These are phyloP conservation scores for Ophion slaviceki DNA, from an alignment of 2,888 invertebrate genomes.

Conservation along the genomic window DNA sequence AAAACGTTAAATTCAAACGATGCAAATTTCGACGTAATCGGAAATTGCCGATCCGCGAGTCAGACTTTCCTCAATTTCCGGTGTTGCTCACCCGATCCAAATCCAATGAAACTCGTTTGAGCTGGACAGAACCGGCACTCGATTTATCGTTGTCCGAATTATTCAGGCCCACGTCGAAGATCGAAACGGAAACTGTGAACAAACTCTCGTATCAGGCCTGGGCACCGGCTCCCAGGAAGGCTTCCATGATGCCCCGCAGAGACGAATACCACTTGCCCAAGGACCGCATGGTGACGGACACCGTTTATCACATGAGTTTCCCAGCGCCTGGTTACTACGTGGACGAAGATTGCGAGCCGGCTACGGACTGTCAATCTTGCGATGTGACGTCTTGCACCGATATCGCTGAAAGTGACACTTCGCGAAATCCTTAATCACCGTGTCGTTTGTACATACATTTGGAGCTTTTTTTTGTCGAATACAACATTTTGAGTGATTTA, in stretches of 20 bases:
- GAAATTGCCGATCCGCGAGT: too few relatives aligned
- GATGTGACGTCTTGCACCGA: not conserved
- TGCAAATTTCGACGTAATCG: too few relatives aligned
- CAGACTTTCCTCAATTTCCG: too few relatives aligned
- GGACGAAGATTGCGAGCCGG: constrained; percentile 57
- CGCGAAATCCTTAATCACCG: not conserved
- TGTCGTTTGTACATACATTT: constrained; percentile 6
- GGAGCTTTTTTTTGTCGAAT: constrained; percentile 16
- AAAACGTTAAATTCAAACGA: too few relatives aligned
- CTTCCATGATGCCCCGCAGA: constrained; percentile 78
- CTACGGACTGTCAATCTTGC: not conserved
- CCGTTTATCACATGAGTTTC: constrained; percentile 80
- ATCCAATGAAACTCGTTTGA: too few relatives aligned
- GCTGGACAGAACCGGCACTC: too few relatives aligned
- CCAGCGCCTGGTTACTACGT: constrained; percentile 79
- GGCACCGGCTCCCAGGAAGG: constrained; percentile 74
- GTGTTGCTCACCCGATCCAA: too few relatives aligned
- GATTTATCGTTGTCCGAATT: too few relatives aligned
- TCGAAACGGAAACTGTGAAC: constrained; percentile 79
- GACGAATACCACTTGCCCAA: constrained; percentile 75
- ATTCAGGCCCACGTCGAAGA: constrained; percentile 75
- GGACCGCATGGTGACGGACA: constrained; percentile 75
- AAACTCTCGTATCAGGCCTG: constrained; percentile 80
- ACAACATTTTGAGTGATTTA: constrained; percentile 33
- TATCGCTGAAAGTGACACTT: constrained; percentile 8